Evolutionary conservation across 2,888 invertebrate species (phyloP).

Genomic region (Malthinus flaveolus): DNA sequence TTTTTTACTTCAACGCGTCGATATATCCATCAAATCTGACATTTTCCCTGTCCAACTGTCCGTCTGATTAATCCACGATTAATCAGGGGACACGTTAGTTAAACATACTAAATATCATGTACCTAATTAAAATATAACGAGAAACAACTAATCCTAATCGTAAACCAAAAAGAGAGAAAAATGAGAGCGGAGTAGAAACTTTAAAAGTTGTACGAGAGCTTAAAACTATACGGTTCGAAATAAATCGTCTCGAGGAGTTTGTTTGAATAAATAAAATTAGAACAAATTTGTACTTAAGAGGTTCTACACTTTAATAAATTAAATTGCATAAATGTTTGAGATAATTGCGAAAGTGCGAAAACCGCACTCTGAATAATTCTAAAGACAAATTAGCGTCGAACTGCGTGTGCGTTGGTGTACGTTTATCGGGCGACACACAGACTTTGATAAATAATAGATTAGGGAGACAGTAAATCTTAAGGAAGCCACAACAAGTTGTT

Average conservation of each 20-base stretch:
- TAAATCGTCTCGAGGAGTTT: neutral
- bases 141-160: no score
- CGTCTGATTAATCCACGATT: no score
- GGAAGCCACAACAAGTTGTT: slow-evolving; percentile 26
- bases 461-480: slow-evolving; percentile 39
- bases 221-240: neutral
- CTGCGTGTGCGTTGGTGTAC: slow-evolving; percentile 41
- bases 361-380: slow-evolving; percentile 46
- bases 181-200: no score
- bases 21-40: no score
- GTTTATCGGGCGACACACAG: slow-evolving; percentile 47
- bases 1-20: no score
- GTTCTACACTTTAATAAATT: slow-evolving; percentile 11
- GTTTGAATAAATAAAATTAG: neutral
- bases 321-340: slow-evolving; percentile 27
- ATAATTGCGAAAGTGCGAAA: slow-evolving; percentile 31
- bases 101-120: no score
- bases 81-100: no score
- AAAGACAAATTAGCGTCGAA: slow-evolving; percentile 42
- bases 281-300: neutral
- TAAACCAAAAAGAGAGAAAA: no score
- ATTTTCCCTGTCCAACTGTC: no score
- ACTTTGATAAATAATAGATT: slow-evolving; percentile 53
- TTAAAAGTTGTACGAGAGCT: no score
- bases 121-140: no score